Evolutionary conservation across 1,140 invertebrate genomes (phyloP).

Genomic region (Paramacrobiotus metropolitanus): DNA sequence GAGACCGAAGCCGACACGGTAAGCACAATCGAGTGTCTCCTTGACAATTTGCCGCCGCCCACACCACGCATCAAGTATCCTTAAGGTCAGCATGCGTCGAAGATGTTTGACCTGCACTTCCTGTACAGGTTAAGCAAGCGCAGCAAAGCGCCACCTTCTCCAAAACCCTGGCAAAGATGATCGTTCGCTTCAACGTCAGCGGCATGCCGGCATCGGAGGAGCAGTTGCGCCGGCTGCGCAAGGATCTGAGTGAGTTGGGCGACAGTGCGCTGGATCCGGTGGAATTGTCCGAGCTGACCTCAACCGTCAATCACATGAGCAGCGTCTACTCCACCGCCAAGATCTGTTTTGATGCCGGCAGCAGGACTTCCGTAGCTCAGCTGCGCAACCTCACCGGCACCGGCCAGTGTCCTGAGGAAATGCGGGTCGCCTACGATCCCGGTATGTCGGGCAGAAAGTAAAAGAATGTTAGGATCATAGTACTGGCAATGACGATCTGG

Average conservation of each 20-base stretch:
- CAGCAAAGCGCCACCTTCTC: too few species aligned
- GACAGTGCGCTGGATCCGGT: not conserved
- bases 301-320: conserved; percentile 34
- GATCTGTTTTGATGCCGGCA: conserved; percentile 35
- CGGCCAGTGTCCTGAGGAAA: not conserved
- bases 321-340: conserved; percentile 51
- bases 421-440: not conserved
- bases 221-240: too few species aligned
- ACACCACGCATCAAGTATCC: too few species aligned
- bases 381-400: not conserved
- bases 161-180: too few species aligned
- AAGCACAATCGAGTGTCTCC: too few species aligned
- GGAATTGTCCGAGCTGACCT: not conserved
- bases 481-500: not conserved
- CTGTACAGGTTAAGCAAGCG: too few species aligned
- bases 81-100: too few species aligned
- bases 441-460: not conserved
- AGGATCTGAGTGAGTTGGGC: not conserved
- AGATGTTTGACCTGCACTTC: too few species aligned
- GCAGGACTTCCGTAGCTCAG: not conserved
- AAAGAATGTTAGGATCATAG: not conserved
- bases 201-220: too few species aligned
- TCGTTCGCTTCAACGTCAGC: too few species aligned
- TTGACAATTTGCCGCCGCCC: too few species aligned
- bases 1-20: not conserved